Evolutionary conservation across 2,113 vertebrate genomes (phyloP).

Genomic region (Stegostoma tigrinum): DNA sequence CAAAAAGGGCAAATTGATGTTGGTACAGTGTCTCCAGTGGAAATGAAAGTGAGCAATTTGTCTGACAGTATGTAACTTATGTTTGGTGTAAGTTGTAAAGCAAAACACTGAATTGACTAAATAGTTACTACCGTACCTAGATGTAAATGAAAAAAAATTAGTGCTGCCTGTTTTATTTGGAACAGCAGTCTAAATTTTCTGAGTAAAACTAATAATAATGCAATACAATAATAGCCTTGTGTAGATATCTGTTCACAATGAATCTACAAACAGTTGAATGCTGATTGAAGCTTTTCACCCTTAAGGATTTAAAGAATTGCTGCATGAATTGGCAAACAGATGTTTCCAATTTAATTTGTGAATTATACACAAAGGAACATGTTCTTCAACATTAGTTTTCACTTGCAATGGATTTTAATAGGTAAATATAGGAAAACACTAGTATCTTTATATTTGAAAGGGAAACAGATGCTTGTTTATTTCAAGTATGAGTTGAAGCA

Average conservation of each 20-base stretch:
- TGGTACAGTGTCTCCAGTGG: not conserved
- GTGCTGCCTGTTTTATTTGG: not conserved
- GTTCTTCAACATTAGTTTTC: constrained; percentile 66
- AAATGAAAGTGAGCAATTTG: constrained; percentile 9
- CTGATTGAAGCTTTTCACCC: constrained; percentile 37
- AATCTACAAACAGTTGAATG: constrained; percentile 34
- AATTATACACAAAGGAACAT: constrained; percentile 78
- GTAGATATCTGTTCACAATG: constrained; percentile 29
- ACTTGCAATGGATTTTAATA: constrained; percentile 81
- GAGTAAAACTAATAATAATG: constrained; percentile 21
- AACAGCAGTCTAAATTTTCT: constrained; percentile 11
- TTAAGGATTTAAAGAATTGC: constrained; percentile 43
- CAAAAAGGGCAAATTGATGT: not conserved
- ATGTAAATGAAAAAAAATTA: not conserved
- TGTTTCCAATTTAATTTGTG: constrained; percentile 85
- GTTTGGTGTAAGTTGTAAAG: not conserved
- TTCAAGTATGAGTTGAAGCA: constrained; percentile 76
- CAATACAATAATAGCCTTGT: constrained; percentile 31
- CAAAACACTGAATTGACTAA: not conserved
- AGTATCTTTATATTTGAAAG: constrained; percentile 66
- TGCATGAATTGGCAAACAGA: constrained; percentile 82
- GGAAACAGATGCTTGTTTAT: constrained; percentile 70
- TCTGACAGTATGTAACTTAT: not conserved
- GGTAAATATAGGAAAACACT: constrained; percentile 78
- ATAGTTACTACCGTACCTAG: not conserved